phyloP scores from a whole-genome alignment of 2,113 vertebrate species.

The Saguinus midas region DNA sequence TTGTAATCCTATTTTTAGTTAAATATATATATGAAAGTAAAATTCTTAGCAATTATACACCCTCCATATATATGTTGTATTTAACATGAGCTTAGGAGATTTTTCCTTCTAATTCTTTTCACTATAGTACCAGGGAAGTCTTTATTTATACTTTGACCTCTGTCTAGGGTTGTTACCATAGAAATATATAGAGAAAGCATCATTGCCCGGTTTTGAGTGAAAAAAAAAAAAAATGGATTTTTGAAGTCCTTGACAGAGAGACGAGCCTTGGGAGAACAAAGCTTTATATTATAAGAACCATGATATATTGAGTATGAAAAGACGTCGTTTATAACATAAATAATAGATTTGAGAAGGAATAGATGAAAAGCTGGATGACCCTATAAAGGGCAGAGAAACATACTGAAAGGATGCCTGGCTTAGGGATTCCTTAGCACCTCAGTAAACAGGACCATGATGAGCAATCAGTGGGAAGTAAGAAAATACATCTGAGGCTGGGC shows the following conservation, averaged over 20 bases:
- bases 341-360: conserved; percentile 15
- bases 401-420: neutral
- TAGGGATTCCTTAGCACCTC: neutral
- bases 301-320: neutral
- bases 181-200: neutral
- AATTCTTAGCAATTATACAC: neutral
- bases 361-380: neutral
- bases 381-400: neutral
- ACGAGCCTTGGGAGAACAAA: neutral
- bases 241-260: neutral
- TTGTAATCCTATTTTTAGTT: neutral
- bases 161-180: neutral
- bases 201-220: neutral
- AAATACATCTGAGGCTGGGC: neutral
- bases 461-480: neutral
- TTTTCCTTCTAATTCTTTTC: neutral
- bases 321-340: neutral
- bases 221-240: neutral
- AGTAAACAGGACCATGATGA: too few species aligned
- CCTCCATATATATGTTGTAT: neutral
- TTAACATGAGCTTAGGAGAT: neutral
- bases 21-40: neutral
- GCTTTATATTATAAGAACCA: neutral
- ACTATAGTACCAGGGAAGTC: neutral
- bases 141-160: neutral